Evolutionary conservation across 1,140 invertebrate genomes (phyloP).

Genomic region (Schlechtendalia chinensis): DNA sequence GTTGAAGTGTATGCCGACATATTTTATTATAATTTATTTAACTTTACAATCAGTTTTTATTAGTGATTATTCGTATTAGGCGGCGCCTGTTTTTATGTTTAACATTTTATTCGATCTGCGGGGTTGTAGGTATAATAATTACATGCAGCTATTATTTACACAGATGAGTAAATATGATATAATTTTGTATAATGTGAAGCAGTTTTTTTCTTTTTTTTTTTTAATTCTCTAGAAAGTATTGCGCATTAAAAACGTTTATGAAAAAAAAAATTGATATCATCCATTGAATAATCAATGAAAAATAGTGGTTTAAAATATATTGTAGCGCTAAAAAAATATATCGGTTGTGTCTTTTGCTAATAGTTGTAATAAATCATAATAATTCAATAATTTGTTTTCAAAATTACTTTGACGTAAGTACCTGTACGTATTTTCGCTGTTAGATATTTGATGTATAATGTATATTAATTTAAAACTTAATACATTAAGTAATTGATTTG

Average conservation of each 20-base stretch:
- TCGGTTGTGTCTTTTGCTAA: not conserved
- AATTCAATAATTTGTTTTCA: not conserved
- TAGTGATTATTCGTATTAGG: too few relatives aligned
- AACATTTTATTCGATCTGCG: too few relatives aligned
- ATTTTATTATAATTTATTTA: too few relatives aligned
- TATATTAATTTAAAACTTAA: not conserved
- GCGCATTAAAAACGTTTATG: not conserved
- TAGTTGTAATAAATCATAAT: conserved; percentile 9
- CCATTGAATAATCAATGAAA: not conserved
- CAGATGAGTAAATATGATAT: conserved; percentile 29
- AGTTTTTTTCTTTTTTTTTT: not conserved
- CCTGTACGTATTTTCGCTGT: not conserved
- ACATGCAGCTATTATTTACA: not conserved
- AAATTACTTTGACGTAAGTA: conserved; percentile 21
- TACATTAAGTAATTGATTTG: not conserved
- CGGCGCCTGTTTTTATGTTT: too few relatives aligned
- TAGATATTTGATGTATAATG: not conserved
- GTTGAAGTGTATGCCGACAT: too few relatives aligned
- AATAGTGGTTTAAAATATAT: not conserved
- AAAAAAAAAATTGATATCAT: not conserved
- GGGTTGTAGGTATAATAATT: not conserved
- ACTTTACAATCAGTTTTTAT: too few relatives aligned
- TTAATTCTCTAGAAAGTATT: too few relatives aligned
- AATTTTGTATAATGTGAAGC: not conserved
- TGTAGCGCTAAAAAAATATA: not conserved